These are phyloP conservation scores for Pangasius mekongensis DNA, from an alignment of 2,797 vertebrate species.

Conservation along the genomic window DNA sequence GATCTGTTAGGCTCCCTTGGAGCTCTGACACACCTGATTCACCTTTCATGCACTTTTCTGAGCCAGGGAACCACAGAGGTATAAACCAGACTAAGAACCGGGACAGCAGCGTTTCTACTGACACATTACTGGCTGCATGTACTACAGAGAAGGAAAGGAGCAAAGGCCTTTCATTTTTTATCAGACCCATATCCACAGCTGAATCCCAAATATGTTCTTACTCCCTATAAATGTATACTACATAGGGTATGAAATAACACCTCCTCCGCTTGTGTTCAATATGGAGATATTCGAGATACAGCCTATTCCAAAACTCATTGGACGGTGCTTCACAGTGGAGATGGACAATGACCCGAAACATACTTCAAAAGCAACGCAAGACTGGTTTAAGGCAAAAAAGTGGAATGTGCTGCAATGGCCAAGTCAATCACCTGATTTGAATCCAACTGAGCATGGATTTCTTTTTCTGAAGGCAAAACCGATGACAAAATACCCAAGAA, in stretches of 20 bases:
- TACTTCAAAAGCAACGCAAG: background rate
- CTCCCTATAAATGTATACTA: background rate
- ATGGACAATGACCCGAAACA: background rate
- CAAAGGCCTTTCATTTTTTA: conserved; percentile 6
- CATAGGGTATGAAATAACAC: background rate
- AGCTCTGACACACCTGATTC: conserved; percentile 37
- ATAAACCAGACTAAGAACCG: background rate
- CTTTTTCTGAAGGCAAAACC: background rate
- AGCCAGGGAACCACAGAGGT: conserved; percentile 6
- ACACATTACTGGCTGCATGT: background rate
- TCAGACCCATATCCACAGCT: conserved; percentile 8
- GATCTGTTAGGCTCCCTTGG: conserved; percentile 5
- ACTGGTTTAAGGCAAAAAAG: background rate
- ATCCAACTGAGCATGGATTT: background rate
- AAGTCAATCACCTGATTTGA: background rate
- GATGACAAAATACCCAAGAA: background rate
- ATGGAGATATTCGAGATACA: background rate
- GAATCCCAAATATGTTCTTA: background rate
- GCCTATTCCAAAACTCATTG: background rate
- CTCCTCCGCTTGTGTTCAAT: background rate
- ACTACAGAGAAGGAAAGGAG: background rate
- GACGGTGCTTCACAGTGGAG: background rate
- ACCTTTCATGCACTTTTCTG: conserved; percentile 3
- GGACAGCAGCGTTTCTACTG: conserved; percentile 7
- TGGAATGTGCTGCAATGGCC: background rate